Evolutionary conservation across 2,113 vertebrate species (phyloP).

Genomic region (Clarias batrachus): DNA sequence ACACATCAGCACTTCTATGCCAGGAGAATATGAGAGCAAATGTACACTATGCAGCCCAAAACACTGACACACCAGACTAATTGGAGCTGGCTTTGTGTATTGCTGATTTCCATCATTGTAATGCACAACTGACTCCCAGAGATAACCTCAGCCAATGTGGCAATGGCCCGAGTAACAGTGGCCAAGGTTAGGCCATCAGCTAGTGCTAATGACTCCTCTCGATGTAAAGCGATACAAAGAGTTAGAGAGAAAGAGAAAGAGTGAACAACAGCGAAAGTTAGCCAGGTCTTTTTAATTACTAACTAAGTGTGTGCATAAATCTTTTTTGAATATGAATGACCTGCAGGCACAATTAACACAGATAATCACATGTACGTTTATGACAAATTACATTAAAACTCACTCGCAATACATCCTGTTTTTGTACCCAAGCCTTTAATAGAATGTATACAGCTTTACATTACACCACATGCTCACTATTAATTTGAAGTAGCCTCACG

Average conservation of each 20-base stretch:
- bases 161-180: conserved; percentile 42
- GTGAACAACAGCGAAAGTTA: conserved; percentile 3
- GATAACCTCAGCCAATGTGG: conserved; percentile 57
- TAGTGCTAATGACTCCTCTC: conserved; percentile 47
- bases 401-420: background rate
- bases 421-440: background rate
- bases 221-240: conserved; percentile 26
- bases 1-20: conserved; percentile 22
- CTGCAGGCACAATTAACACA: conserved; percentile 35
- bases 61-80: conserved; percentile 70
- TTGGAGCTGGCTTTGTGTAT: conserved; percentile 69
- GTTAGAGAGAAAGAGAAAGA: conserved; percentile 1
- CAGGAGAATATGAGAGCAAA: conserved; percentile 41
- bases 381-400: background rate
- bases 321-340: conserved; percentile 8
- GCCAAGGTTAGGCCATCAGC: conserved; percentile 46
- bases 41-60: conserved; percentile 58
- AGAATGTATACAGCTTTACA: background rate
- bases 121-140: conserved; percentile 58
- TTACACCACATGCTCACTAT: background rate
- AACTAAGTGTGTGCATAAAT: conserved; percentile 1
- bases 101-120: conserved; percentile 62
- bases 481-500: background rate
- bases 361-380: background rate
- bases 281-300: conserved; percentile 1